Percentiles rank a stretch among this genome's conserved stretches.
These are phyloP conservation scores for Speoplatyrhinus poulsoni DNA, from an alignment of 2,113 vertebrate genomes.

Conservation along the genomic window DNA sequence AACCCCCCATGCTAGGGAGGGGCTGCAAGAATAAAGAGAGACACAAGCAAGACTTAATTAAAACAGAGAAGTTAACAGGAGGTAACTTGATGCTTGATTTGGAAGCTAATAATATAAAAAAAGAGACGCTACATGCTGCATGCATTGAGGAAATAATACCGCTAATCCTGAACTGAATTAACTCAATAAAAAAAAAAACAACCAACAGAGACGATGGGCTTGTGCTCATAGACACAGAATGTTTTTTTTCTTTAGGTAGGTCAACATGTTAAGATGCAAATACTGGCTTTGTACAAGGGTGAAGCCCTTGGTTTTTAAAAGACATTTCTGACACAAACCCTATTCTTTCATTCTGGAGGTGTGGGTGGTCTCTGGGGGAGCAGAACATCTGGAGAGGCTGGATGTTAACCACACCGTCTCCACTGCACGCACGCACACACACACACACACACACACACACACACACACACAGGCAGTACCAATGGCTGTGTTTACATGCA, in stretches of 20 bases:
- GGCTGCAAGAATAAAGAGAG: conserved; percentile 76
- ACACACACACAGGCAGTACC: background rate
- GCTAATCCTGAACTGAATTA: too few species aligned
- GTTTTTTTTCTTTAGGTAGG: conserved; percentile 66
- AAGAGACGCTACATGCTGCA: too few species aligned
- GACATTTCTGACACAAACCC: conserved; percentile 19
- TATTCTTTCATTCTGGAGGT: conserved; percentile 64
- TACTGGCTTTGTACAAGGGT: conserved; percentile 45
- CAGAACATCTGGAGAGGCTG: conserved; percentile 65
- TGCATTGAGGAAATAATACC: too few species aligned
- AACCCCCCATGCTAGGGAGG: conserved; percentile 79
- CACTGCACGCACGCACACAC: background rate
- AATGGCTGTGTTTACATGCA: too few species aligned
- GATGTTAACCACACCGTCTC: conserved; percentile 40
- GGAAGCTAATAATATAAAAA: too few species aligned
- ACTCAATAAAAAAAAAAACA: background rate
- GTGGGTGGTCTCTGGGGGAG: conserved; percentile 62
- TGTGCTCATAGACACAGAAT: conserved; percentile 46
- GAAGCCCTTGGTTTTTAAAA: conserved; percentile 54
- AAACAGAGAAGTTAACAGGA: too few species aligned
- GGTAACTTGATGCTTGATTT: background rate
- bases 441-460: background rate
- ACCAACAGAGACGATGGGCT: conserved; percentile 24
- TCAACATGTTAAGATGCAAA: conserved; percentile 72
- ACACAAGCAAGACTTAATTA: conserved; percentile 3